Evolutionary conservation across 2,888 invertebrate genomes (phyloP).

Genomic region (Morpho deidamia): DNA sequence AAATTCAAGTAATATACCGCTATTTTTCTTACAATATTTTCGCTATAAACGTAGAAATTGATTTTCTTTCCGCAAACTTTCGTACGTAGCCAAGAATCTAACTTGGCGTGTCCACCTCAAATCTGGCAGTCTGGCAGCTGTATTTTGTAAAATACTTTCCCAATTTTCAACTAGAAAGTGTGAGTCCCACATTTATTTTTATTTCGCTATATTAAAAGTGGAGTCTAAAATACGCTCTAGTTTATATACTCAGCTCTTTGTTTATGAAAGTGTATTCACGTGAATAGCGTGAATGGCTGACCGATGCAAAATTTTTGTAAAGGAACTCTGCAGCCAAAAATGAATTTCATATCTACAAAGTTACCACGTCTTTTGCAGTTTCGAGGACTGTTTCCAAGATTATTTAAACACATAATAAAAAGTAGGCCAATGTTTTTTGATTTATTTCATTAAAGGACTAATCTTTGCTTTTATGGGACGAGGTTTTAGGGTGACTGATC

Average conservation of each 20-base stretch:
- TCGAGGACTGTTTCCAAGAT: neutral
- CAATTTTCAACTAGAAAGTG: neutral
- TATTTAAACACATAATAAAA: neutral
- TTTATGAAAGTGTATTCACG: neutral
- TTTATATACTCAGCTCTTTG: conserved; percentile 2
- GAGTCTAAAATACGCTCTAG: conserved; percentile 1
- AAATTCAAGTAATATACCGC: too few species aligned
- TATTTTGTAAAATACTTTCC: too few species aligned
- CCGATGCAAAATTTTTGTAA: conserved; percentile 21
- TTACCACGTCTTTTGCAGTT: neutral
- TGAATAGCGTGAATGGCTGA: conserved; percentile 18
- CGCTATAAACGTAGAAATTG: too few species aligned
- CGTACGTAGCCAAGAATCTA: too few species aligned
- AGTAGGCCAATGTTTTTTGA: too few species aligned
- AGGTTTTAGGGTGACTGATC: too few species aligned
- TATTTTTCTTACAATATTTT: too few species aligned
- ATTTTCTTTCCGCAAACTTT: too few species aligned
- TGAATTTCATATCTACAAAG: neutral
- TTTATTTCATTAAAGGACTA: too few species aligned
- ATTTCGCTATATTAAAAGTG: neutral
- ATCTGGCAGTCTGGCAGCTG: too few species aligned
- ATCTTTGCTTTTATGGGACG: neutral
- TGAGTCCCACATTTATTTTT: neutral
- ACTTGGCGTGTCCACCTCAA: too few species aligned
- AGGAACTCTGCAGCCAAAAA: conserved; percentile 7